Conservation (phyloP, 2,113 vertebrate species). For the Campylomormyrus numenius region DNA sequence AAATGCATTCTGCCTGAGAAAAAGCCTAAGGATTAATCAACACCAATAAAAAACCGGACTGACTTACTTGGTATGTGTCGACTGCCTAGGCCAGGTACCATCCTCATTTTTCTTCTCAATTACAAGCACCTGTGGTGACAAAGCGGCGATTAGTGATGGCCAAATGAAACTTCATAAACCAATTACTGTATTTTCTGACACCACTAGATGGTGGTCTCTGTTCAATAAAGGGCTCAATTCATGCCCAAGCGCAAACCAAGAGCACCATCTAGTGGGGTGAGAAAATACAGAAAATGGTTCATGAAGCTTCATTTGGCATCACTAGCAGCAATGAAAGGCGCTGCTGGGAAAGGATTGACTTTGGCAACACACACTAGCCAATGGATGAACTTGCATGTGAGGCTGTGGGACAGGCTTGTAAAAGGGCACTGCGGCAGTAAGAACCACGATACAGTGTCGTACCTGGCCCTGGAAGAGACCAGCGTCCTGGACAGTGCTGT, state of each 20-base stretch:
- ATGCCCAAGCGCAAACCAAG: too few species aligned
- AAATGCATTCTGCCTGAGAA: not conserved
- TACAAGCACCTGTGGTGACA: conserved; percentile 73
- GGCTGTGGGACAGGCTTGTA: not conserved
- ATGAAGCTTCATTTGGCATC: not conserved
- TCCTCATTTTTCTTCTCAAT: conserved; percentile 94
- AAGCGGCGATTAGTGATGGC: not conserved
- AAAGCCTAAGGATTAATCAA: not conserved
- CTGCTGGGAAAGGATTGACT: not conserved
- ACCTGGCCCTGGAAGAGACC: conserved; percentile 95
- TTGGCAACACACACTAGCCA: not conserved
- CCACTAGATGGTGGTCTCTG: not conserved
- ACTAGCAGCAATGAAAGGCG: not conserved
- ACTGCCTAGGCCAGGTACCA: conserved; percentile 88
- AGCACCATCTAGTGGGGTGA: too few species aligned
- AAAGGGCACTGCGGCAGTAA: not conserved
- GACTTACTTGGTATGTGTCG: conserved; percentile 74
- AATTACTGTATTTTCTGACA: not conserved
- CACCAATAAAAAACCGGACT: not conserved
- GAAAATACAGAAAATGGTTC: not conserved
- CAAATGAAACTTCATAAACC: not conserved
- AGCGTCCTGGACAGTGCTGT: conserved; percentile 90
- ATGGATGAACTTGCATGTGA: not conserved
- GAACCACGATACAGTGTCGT: conserved; percentile 19
- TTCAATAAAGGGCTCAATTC: too few species aligned